Conservation (phyloP, 2,888 invertebrate species). For the Ichneumoninae sp. region DNA sequence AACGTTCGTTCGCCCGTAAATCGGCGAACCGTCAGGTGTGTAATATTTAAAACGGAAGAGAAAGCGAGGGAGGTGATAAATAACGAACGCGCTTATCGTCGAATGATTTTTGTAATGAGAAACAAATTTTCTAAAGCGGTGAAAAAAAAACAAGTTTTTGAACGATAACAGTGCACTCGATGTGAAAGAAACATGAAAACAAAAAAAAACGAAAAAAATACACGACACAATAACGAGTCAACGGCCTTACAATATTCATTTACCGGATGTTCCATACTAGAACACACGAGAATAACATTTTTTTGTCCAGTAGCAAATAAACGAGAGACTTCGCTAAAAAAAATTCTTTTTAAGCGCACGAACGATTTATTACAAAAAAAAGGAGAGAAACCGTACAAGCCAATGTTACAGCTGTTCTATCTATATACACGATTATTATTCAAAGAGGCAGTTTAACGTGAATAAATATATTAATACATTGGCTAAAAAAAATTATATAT, state of each 20-base stretch:
- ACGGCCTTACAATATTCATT: slow-evolving; percentile 42
- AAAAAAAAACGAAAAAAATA: slow-evolving; percentile 24
- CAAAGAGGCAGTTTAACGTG: slow-evolving; percentile 55
- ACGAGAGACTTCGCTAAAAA: slow-evolving; percentile 35
- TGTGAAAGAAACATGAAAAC: slow-evolving; percentile 72
- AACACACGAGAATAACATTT: background rate
- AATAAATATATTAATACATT: slow-evolving; percentile 67
- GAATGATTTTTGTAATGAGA: slow-evolving; percentile 72
- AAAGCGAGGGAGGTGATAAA: slow-evolving; percentile 1
- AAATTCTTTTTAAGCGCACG: slow-evolving; percentile 51
- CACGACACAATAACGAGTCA: slow-evolving; percentile 47
- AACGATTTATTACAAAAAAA: slow-evolving; percentile 17
- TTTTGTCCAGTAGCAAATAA: slow-evolving; percentile 12
- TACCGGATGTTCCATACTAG: slow-evolving; percentile 1
- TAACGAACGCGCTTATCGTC: slow-evolving; percentile 66
- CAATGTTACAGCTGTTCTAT: slow-evolving; percentile 52
- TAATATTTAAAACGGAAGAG: slow-evolving; percentile 27
- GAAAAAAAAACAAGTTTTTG: background rate
- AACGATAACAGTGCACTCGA: slow-evolving; percentile 76
- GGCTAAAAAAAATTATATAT: slow-evolving; percentile 51
- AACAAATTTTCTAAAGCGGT: slow-evolving; percentile 69
- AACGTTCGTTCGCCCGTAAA: slow-evolving; percentile 5
- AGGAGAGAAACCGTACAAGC: background rate
- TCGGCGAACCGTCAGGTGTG: slow-evolving; percentile 43
- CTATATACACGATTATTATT: slow-evolving; percentile 57